phyloP scores from a whole-genome alignment of 2,797 vertebrate genomes.

The Steatocranus sp. region DNA sequence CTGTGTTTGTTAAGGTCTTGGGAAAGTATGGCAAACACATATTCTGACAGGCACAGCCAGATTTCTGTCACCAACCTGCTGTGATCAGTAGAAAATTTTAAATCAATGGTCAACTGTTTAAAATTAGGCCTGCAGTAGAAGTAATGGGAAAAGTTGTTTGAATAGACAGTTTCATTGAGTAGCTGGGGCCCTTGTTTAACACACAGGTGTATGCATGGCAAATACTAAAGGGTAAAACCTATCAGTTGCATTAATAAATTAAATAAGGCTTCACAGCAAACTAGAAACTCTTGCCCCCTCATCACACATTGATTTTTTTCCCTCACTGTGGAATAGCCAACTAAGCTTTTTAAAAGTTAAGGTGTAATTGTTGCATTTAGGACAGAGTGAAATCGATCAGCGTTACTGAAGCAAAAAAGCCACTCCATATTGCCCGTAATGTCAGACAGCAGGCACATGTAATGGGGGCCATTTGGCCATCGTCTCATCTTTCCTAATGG shows the following conservation, averaged over 20 bases:
- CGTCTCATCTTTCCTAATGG: background rate
- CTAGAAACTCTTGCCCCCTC: background rate
- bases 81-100: background rate
- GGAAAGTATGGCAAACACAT: background rate
- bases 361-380: constrained; percentile 58
- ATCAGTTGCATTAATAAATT: constrained; percentile 22
- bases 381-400: constrained; percentile 42
- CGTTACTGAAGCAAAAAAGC: constrained; percentile 1
- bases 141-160: background rate
- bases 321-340: constrained; percentile 14
- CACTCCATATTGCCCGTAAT: background rate
- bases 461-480: constrained; percentile 21
- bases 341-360: constrained; percentile 46
- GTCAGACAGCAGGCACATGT: constrained; percentile 1
- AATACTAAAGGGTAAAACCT: background rate
- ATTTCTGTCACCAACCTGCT: background rate
- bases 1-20: background rate
- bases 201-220: background rate
- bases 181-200: background rate
- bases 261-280: constrained; percentile 5
- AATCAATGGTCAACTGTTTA: constrained; percentile 16
- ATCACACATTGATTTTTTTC: constrained; percentile 25
- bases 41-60: background rate
- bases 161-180: constrained; percentile 6
- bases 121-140: background rate